Conservation (phyloP, 2,888 invertebrate species). For the Clepsis dumicolana region DNA sequence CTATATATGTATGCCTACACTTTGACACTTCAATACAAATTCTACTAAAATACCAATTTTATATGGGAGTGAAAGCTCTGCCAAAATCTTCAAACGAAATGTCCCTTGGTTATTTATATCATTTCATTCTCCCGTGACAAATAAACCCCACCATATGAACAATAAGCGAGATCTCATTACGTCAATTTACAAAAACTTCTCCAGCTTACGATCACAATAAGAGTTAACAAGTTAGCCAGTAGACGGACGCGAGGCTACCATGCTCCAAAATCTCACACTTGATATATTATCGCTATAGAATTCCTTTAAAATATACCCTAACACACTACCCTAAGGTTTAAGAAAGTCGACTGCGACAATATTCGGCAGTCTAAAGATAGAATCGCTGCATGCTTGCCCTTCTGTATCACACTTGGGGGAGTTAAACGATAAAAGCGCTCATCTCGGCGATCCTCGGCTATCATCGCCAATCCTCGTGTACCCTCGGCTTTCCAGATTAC, state of each 20-base stretch:
- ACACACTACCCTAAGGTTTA: not conserved
- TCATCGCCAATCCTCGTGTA: slow-evolving; percentile 50
- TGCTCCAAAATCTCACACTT: not conserved
- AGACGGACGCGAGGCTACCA: slow-evolving; percentile 10
- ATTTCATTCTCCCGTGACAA: not conserved
- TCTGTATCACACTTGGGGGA: slow-evolving; percentile 49
- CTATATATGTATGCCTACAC: no score
- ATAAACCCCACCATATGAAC: slow-evolving; percentile 19
- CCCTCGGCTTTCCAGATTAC: slow-evolving; percentile 59
- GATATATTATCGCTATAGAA: not conserved
- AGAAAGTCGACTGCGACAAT: not conserved
- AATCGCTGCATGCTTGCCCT: slow-evolving; percentile 16
- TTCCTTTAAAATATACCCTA: not conserved
- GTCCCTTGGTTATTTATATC: not conserved
- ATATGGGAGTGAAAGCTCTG: no score
- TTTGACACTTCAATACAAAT: no score
- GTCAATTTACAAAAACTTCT: slow-evolving; percentile 25
- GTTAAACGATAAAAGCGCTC: slow-evolving; percentile 56
- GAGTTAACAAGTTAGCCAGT: slow-evolving; percentile 33
- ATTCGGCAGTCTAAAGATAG: not conserved
- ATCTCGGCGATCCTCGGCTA: slow-evolving; percentile 49
- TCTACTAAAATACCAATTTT: no score
- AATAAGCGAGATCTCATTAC: slow-evolving; percentile 19
- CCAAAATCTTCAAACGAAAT: no score
- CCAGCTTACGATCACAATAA: slow-evolving; percentile 30